Evolutionary conservation across 1,140 invertebrate genomes (phyloP).

Genomic region (Lepidurus arcticus): DNA sequence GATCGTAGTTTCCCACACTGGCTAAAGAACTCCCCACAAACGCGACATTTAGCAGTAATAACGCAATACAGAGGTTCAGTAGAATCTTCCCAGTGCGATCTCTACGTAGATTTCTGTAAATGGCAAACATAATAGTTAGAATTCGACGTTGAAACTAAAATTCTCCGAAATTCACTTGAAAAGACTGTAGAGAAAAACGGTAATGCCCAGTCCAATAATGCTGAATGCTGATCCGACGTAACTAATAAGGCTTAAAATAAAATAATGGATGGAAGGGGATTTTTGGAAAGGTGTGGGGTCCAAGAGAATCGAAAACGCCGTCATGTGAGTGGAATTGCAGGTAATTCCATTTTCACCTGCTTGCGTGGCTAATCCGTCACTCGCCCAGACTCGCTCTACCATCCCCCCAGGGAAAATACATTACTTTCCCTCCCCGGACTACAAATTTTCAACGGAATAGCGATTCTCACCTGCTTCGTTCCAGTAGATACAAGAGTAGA

Average conservation of each 20-base stretch:
- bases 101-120: slow-evolving; percentile 47
- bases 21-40: slow-evolving; percentile 46
- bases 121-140: neutral
- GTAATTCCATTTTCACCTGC: slow-evolving; percentile 42
- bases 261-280: slow-evolving; percentile 41
- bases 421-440: neutral
- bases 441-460: slow-evolving; percentile 24
- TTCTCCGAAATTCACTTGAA: slow-evolving; percentile 45
- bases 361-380: slow-evolving; percentile 44
- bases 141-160: neutral
- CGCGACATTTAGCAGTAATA: slow-evolving; percentile 48
- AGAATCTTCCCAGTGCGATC: slow-evolving; percentile 53
- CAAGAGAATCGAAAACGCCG: slow-evolving; percentile 52
- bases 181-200: slow-evolving; percentile 48
- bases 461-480: slow-evolving; percentile 43
- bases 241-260: slow-evolving; percentile 48
- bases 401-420: slow-evolving; percentile 30
- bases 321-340: slow-evolving; percentile 50
- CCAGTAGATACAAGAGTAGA: slow-evolving; percentile 48
- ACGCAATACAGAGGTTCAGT: slow-evolving; percentile 49
- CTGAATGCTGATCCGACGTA: slow-evolving; percentile 50
- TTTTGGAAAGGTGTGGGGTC: slow-evolving; percentile 41
- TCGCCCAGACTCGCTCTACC: slow-evolving; percentile 46
- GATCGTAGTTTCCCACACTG: neutral
- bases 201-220: slow-evolving; percentile 46